Conservation (phyloP, 1,140 invertebrate genomes). For the Cotesia vestalis region DNA sequence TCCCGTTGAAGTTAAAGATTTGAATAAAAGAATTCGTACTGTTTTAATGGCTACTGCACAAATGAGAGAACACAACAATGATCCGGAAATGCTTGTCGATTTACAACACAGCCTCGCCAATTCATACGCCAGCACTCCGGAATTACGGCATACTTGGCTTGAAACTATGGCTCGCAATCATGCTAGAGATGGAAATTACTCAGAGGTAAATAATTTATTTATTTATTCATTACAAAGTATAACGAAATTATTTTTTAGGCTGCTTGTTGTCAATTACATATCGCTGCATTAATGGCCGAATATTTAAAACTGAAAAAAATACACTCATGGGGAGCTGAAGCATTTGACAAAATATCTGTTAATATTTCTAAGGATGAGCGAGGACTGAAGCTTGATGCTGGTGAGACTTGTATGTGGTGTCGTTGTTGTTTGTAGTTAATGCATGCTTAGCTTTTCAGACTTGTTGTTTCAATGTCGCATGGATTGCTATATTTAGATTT, state of each 20-base stretch:
- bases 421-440: conserved; percentile 32
- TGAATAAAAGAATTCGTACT: conserved; percentile 90
- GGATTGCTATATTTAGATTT: conserved; percentile 10
- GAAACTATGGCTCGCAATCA: conserved; percentile 91
- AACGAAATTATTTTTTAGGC: conserved; percentile 65
- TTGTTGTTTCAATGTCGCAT: conserved; percentile 9
- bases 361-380: conserved; percentile 88
- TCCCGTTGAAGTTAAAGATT: conserved; percentile 88
- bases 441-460: conserved; percentile 36
- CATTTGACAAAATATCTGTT: conserved; percentile 82
- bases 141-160: conserved; percentile 91
- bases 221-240: not conserved
- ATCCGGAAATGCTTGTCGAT: conserved; percentile 91
- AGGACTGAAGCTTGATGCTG: conserved; percentile 82
- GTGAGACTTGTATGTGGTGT: conserved; percentile 65
- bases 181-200: conserved; percentile 79
- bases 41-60: conserved; percentile 93
- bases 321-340: conserved; percentile 81
- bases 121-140: conserved; percentile 93
- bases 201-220: conserved; percentile 67
- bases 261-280: conserved; percentile 88
- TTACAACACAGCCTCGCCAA: conserved; percentile 93
- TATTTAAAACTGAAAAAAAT: conserved; percentile 83
- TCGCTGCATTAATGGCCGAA: conserved; percentile 91
- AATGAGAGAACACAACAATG: conserved; percentile 88